phyloP scores from a whole-genome alignment of 2,797 vertebrate species.

The Vespertilio murinus region DNA sequence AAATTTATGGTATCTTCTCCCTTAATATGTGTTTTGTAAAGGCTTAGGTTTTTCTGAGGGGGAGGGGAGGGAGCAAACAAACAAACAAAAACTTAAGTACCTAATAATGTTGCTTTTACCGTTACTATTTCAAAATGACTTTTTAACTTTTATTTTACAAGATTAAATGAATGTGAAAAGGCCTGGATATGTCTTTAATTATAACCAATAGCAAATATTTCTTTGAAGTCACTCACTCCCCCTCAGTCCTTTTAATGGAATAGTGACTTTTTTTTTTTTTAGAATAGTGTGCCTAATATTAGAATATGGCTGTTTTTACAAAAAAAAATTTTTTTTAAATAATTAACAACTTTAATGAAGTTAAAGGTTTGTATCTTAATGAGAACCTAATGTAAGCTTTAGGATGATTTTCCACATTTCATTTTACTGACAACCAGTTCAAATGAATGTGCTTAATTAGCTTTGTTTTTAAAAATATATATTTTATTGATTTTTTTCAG shows the following conservation, averaged over 20 bases:
- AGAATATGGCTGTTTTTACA: neutral
- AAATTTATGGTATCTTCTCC: conserved; percentile 22
- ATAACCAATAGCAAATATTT: conserved; percentile 24
- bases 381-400: conserved; percentile 2
- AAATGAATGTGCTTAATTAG: conserved; percentile 18
- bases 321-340: conserved; percentile 36
- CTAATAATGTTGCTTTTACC: conserved; percentile 13
- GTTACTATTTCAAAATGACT: neutral
- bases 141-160: conserved; percentile 40
- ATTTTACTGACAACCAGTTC: conserved; percentile 12
- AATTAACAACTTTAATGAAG: neutral
- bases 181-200: neutral
- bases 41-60: neutral
- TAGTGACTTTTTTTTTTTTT: neutral
- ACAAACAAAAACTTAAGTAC: neutral
- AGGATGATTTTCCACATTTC: conserved; percentile 6
- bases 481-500: too few species aligned
- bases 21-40: conserved; percentile 30
- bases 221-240: neutral
- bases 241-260: neutral
- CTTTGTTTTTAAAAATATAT: conserved; percentile 38
- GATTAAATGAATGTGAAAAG: conserved; percentile 40
- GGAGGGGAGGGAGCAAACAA: too few species aligned
- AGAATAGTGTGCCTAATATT: neutral
- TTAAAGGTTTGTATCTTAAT: neutral